Base-by-base conservation (phyloP, 2,797 vertebrate genomes). In the Propithecus perrieri region DNA sequence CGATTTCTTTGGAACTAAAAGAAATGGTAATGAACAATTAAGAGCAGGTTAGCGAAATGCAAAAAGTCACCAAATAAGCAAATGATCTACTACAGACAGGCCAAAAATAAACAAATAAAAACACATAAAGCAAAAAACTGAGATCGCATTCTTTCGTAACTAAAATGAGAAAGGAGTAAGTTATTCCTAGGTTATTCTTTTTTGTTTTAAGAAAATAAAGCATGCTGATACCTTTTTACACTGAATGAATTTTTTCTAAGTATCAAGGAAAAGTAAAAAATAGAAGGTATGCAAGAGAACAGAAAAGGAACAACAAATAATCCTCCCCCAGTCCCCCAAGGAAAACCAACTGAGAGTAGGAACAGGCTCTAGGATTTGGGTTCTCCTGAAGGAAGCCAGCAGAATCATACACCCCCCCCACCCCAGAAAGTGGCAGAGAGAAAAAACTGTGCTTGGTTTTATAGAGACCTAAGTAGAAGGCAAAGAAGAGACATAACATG, bases 201-300 rank as follows among this genome's bases (percentile, higher is more conserved):
- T 91, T 57, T 28, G 9, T 92, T 87, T 94, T 63, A 63, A 88
- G 67, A 81, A 76, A 78, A 75, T 46, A 91, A 91, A 94, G 10
- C n/a, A 91, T 24, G 28, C 50, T 53, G 24, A 59, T 63, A 75
- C n/a, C n/a, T 78, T 67, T 83, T n/a, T 57, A 89, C 7, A 61
- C 35, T 59, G n/a, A 71, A 57, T 74, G 13, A 24, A 35, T 65
- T 59, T 93, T 63, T 75, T 87, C 87, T 87, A 76, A 85, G 50
- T 57, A 78, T 71, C 69, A 81, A 85, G 24, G 15, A 84, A 93
- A 12, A 30, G 41, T 75, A 35, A 84, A 91, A 78, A 50, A 24
- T 3, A 84, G 48, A 80, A 80, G 30, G 13, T 78, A 63, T 67
- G 12, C 63, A 50, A 95, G 72, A 72, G 57, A 85, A 88, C 67